Conservation (phyloP, 2,888 invertebrate genomes). For the Sycophila texana region DNA sequence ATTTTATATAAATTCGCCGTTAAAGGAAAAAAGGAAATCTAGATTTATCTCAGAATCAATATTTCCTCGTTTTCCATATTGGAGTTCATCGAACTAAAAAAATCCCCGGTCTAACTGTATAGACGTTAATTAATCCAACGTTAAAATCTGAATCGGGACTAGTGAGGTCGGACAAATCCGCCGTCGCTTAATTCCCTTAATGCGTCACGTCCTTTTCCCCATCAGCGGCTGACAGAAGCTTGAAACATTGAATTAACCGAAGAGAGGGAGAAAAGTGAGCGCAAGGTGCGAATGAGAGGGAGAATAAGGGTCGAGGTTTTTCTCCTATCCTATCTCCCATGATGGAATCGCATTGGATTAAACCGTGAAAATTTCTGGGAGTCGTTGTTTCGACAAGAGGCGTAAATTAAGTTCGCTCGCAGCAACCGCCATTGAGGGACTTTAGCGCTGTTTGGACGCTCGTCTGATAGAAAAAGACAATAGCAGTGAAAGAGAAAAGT, state of each 20-base stretch:
- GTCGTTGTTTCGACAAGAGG: slow-evolving; percentile 18
- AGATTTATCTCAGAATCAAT: too few species aligned
- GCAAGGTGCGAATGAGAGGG: not conserved
- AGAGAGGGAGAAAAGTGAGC: not conserved
- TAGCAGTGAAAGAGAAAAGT: too few species aligned
- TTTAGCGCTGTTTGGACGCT: not conserved
- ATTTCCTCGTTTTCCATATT: too few species aligned
- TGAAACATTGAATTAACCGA: slow-evolving; percentile 41
- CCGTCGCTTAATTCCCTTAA: slow-evolving; percentile 34
- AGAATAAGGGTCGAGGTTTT: slow-evolving; percentile 30
- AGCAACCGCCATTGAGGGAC: slow-evolving; percentile 33
- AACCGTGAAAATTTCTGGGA: slow-evolving; percentile 40
- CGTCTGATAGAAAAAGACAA: not conserved
- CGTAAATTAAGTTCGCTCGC: slow-evolving; percentile 33
- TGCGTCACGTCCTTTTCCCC: slow-evolving; percentile 21
- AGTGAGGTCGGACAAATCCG: too few species aligned
- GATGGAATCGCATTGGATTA: slow-evolving; percentile 34
- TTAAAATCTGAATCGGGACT: slow-evolving; percentile 9
- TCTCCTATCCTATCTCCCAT: slow-evolving; percentile 19
- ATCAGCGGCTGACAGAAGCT: slow-evolving; percentile 8
- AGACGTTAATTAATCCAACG: slow-evolving; percentile 26
- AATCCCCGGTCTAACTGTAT: not conserved
- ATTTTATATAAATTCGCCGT: too few species aligned
- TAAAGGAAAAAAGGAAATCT: too few species aligned
- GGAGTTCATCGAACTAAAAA: too few species aligned